A percentile compares a stretch with the other conserved stretches of the same genome.
Evolutionary conservation across 2,113 vertebrate species (phyloP).

Genomic region (Baryphthengus martii): DNA sequence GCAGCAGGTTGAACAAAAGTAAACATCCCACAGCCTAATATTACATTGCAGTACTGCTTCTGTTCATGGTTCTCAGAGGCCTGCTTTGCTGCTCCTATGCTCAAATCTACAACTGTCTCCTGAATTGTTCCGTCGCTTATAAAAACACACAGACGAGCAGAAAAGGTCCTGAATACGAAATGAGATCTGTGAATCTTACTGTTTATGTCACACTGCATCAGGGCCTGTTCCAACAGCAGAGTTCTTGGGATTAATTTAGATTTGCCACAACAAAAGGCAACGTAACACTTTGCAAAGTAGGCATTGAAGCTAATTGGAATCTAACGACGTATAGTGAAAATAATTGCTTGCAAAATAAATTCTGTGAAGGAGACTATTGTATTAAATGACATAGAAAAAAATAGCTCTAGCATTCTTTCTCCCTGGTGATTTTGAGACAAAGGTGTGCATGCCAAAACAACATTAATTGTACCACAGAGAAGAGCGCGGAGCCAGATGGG

Average conservation of each 20-base stretch:
- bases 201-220: background rate
- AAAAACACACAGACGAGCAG: background rate
- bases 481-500: background rate
- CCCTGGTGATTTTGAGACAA: slow-evolving; percentile 10
- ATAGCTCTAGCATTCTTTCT: background rate
- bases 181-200: background rate
- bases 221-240: background rate
- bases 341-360: background rate
- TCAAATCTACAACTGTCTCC: background rate
- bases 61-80: background rate
- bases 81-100: background rate
- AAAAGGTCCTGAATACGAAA: background rate
- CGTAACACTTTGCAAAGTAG: background rate
- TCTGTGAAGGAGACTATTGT: background rate
- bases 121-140: background rate
- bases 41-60: background rate
- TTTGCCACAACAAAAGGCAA: background rate
- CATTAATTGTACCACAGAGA: background rate
- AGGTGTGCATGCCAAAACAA: background rate
- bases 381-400: slow-evolving; percentile 5
- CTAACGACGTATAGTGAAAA: slow-evolving; percentile 7
- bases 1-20: background rate
- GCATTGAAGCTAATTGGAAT: background rate
- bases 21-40: background rate
- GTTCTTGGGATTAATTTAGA: background rate